These are phyloP conservation scores for Drosophila meridionalis DNA, from an alignment of 2,888 invertebrate genomes.

Conservation along the genomic window DNA sequence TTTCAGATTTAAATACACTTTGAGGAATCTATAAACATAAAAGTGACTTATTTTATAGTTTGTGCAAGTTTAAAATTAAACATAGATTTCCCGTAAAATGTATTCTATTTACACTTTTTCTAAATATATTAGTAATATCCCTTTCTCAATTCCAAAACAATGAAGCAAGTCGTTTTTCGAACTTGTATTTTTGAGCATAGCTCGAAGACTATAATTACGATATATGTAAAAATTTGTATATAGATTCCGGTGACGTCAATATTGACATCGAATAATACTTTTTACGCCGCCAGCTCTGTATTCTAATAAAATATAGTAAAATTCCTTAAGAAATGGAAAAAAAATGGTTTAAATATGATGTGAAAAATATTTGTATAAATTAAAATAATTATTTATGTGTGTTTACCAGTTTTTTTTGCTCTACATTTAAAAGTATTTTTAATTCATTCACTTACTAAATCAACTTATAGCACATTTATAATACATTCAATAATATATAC, in stretches of 20 bases:
- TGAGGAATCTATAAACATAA: neutral
- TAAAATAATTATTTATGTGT: no score
- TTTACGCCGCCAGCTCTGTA: no score
- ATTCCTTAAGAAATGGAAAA: no score
- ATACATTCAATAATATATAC: neutral
- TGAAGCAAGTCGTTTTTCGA: accelerated
- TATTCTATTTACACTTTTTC: neutral
- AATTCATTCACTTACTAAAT: no score
- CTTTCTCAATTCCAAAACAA: neutral
- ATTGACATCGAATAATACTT: neutral
- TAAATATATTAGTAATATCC: neutral
- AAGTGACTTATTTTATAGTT: neutral
- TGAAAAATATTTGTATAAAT: neutral
- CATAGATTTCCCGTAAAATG: neutral
- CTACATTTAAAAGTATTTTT: no score
- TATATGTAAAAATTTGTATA: no score
- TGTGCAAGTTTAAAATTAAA: neutral
- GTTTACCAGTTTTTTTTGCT: no score
- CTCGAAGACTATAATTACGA: neutral
- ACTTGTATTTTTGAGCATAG: neutral
- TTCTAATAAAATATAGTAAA: no score
- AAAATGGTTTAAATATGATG: no score
- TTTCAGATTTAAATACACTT: neutral
- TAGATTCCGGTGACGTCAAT: accelerated
- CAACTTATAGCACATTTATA: neutral